A percentile compares a stretch with the other conserved stretches of the same genome.
Conservation (phyloP, 2,797 vertebrate species). For the Cynodonichthys magdalenae region DNA sequence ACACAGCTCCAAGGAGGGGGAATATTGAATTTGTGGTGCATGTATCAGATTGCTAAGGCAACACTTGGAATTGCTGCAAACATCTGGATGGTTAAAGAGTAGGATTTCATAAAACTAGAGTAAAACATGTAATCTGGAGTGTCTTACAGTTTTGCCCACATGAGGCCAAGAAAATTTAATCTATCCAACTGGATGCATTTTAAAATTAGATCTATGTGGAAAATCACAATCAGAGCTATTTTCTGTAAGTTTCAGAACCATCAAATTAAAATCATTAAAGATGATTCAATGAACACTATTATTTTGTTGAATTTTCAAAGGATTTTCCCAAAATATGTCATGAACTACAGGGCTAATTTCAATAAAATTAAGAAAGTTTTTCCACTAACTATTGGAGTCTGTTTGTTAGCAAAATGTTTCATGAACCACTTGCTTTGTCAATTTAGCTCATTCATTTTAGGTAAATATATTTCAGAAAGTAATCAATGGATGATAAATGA, state of each 20-base stretch:
- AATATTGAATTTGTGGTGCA: constrained; percentile 6
- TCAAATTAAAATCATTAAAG: background rate
- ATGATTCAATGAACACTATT: background rate
- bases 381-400: too few species aligned
- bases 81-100: constrained; percentile 3
- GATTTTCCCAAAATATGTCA: too few species aligned
- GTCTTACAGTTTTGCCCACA: background rate
- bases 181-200: constrained; percentile 5
- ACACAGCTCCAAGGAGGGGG: background rate
- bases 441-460: too few species aligned
- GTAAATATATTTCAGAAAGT: too few species aligned
- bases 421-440: too few species aligned
- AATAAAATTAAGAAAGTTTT: too few species aligned
- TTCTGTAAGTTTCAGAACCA: background rate
- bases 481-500: too few species aligned
- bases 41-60: background rate
- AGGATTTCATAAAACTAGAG: background rate
- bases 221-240: background rate
- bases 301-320: too few species aligned
- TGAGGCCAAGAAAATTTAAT: background rate
- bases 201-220: constrained; percentile 2
- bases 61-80: constrained; percentile 12
- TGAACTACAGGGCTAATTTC: too few species aligned
- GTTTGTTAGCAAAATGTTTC: too few species aligned
- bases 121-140: background rate